Base-by-base conservation (phyloP, 2,113 vertebrate genomes). In the Ptyas mucosa region DNA sequence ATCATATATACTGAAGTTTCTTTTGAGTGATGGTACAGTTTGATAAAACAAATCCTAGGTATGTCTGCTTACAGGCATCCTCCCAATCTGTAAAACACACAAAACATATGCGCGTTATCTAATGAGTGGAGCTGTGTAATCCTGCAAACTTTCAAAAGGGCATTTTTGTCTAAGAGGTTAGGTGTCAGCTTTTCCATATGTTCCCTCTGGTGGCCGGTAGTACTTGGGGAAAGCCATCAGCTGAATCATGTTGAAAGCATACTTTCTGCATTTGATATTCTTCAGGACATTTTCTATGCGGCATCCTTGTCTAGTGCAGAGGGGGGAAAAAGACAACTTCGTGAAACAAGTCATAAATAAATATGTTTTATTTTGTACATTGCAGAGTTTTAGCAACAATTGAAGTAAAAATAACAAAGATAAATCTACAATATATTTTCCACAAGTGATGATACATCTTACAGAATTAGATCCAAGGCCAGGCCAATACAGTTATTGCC, bases 271-370 rank as follows among this genome's bases (percentile, higher is more conserved):
- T 97, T 97, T 98, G 97, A 99, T 98, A 98, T 99, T 99, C 99
- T 99, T 99, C 98, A 99, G 98, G 94, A 99, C 99, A 97, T 99
- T 99, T 96, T 99, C 99, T 98, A 99, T 99, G 97, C 99, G 99
- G 98, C 99, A 99, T 98, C 99, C 99, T 98, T 99, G 99, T 99
- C 99, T 99, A 98, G 97, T 97, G 93, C 96, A 97, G 98, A 97
- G 91, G 92, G 98, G 97, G 96, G 96, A 97, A 98, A 98, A 98
- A 97, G 26, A 98, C 97, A 98, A 98, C 98, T 97, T 97, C 98
- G 97, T 98, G 97, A 98, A 98, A 98, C 97, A 98, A 94, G 87
- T 97, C 96, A 97, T 98, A 98, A 97, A 98, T 95, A 98, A 98
- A 98, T 98, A 98, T 95, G 97, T 97, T 98, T 98, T 98, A 98